Evolutionary conservation across 2,797 vertebrate species (phyloP).

Genomic region (Sebastes miniatus): DNA sequence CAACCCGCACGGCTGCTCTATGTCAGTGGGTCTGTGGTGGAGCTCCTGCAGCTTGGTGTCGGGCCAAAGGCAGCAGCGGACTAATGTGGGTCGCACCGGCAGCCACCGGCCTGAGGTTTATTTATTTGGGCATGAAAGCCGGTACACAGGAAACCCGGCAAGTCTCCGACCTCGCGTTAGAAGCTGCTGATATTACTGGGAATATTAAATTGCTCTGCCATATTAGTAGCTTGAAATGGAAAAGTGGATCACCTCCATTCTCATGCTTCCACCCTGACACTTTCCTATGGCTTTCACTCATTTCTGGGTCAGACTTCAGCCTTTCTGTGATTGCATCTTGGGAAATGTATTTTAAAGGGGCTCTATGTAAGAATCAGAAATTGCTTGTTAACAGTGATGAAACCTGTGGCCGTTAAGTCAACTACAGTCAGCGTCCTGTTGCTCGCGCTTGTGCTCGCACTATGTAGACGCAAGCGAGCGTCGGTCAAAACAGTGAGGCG

Average conservation of each 20-base stretch:
- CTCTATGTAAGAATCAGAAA: not conserved
- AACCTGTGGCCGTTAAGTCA: too few species aligned
- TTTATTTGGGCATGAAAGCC: conserved; percentile 79
- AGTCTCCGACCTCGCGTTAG: conserved; percentile 57
- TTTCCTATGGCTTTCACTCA: conserved; percentile 20
- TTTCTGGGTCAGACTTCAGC: conserved; percentile 29
- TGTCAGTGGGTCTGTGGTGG: conserved; percentile 71
- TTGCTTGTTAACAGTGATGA: too few species aligned
- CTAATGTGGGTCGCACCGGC: conserved; percentile 67
- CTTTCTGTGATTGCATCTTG: not conserved
- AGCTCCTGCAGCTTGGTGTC: conserved; percentile 78
- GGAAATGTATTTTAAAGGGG: conserved; percentile 15
- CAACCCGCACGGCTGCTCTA: conserved; percentile 38
- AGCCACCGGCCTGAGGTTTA: conserved; percentile 77
- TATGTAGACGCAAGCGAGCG: too few species aligned
- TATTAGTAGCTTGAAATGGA: conserved; percentile 73
- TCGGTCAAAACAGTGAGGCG: too few species aligned
- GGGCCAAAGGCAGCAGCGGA: conserved; percentile 73
- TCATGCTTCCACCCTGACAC: conserved; percentile 36
- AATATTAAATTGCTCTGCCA: conserved; percentile 76
- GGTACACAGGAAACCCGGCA: conserved; percentile 74
- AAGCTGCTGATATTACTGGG: conserved; percentile 76
- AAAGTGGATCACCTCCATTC: conserved; percentile 69
- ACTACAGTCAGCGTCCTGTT: too few species aligned
- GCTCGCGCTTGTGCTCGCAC: too few species aligned